Evolutionary conservation across 2,888 invertebrate species (phyloP), one percentile per base, ranked within the genome.

Genomic region (Imbricaverruca yamaguchii): DNA sequence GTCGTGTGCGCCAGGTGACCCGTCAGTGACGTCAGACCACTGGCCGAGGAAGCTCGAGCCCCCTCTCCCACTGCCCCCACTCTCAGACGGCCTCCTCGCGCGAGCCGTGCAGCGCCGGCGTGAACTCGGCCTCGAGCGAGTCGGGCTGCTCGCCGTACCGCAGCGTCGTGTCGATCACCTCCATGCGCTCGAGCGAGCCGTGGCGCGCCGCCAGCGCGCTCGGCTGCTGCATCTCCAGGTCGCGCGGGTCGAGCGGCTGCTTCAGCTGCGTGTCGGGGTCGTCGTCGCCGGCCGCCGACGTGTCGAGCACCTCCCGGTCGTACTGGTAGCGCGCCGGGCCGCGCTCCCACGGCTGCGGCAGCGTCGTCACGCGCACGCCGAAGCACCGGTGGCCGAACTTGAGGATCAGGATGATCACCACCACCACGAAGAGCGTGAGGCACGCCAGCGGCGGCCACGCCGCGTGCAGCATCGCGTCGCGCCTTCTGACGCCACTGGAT

Each of bases 261-360:
- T 74, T 74, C 0, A 53, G 21, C 69, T 23, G 39, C 39, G 69
- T 69, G 15, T 23, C 25, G 15, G 10, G 25, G 25, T 67, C 15
- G 15, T 15, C 15, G 61, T 39, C 39, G 39, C 39, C 39, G 39
- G 7, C 39, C 69, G 23, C 9, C 55, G 74, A 74, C 10, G 53
- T 53, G 74, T 74, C 74, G 55, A 69, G 69, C 53, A 74, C 74
- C 39, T 74, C 53, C 74, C 53, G 55, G 21, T 74, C 53, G 74
- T 74, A 74, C 74, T 74, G 74, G 74, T 74, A 74, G 21, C 21
- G 74, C 74, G 74, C 53, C 9, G 18, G 9, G 21, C 10, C 21
- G 21, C 74, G 74, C 74, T 74, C 74, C 74, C 74, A 74, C 53
- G 53, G 55, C 74, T 74, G 74, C 21, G 74, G 74, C 74, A 74